Base-by-base conservation (phyloP, 2,113 vertebrate species). In the Macquaria ambigua region DNA sequence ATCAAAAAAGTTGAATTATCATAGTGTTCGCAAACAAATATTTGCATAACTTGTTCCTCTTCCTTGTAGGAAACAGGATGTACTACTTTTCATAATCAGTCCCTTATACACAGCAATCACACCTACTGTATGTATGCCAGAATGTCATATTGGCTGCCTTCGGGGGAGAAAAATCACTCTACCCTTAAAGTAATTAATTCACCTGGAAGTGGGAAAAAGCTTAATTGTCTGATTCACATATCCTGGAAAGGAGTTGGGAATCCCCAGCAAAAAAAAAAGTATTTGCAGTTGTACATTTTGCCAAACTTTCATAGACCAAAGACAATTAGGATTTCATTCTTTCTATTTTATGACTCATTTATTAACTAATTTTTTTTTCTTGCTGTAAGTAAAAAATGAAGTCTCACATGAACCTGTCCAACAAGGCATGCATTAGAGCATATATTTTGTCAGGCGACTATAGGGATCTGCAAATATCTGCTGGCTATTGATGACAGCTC, bases 41-140 rank as follows among this genome's bases (percentile, higher is more conserved):
- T 81, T 81, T 81, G n/a, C 77, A 83, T 72, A 43, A 52, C 6
- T 37, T 64, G 73, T 85, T 91, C 82, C 76, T 87, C 85, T 83
- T 85, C 4, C 16, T 56, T 28, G 6, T 28, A 46, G 18, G 61
- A 82, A 86, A 86, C 59, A 75, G 66, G 66, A 73, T 74, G 56
- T 11, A n/a, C 12, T 16, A 46, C 25, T 79, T 66, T 41, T 63
- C 34, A 77, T 77, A 43, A 62, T 2, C 52, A 14, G 58, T 20
- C 15, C 55, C 4, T 76, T 14, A 80, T 28, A 25, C 31, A 74
- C 0, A 64, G 16, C 66, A 67, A n/a, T 50, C 3, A 34, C 16
- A 71, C 9, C 18, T 66, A 20, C 37, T 76, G 34, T 59, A 55
- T 10, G 8, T 58, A 8, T 50, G 0, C 12, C 18, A 16, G 37